phyloP scores from a whole-genome alignment of 2,797 vertebrate genomes.

The Semotilus atromaculatus region DNA sequence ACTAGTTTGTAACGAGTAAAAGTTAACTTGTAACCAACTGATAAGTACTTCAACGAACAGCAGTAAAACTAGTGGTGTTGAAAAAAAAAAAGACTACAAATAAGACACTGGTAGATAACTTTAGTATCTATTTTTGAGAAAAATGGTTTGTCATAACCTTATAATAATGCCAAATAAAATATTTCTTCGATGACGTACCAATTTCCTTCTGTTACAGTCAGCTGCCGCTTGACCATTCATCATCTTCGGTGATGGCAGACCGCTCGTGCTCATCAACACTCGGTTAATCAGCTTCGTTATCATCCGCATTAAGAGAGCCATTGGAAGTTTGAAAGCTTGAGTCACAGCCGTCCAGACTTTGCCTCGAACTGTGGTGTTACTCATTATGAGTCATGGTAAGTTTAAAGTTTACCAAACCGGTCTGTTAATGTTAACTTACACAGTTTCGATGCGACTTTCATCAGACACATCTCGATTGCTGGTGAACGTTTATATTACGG shows the following conservation, averaged over 20 bases:
- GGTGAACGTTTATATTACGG: not conserved
- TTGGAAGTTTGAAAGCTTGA: slow-evolving; percentile 45
- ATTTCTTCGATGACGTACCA: slow-evolving; percentile 65
- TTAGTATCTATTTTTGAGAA: not conserved
- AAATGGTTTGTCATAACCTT: not conserved
- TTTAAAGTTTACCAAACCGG: not conserved
- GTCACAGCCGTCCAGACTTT: slow-evolving; percentile 48
- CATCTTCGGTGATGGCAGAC: slow-evolving; percentile 8
- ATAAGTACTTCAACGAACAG: not conserved
- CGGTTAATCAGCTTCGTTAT: slow-evolving; percentile 64
- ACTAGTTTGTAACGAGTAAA: not conserved
- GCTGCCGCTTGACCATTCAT: slow-evolving; percentile 58
- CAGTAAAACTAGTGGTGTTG: not conserved
- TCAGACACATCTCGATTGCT: not conserved
- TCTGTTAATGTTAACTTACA: too few relatives aligned
- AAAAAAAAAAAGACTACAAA: not conserved
- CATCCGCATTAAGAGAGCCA: slow-evolving; percentile 65
- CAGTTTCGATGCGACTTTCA: not conserved
- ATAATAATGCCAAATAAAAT: not conserved
- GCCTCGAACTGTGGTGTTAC: fast-evolving
- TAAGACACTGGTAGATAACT: not conserved
- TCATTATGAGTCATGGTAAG: slow-evolving; percentile 12
- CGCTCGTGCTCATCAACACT: slow-evolving; percentile 58
- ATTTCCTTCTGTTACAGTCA: slow-evolving; percentile 54
- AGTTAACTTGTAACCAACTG: not conserved